Evolutionary conservation across 2,888 invertebrate genomes (phyloP), one percentile per base, ranked within the genome.

Genomic region (Dryobotodes eremita): DNA sequence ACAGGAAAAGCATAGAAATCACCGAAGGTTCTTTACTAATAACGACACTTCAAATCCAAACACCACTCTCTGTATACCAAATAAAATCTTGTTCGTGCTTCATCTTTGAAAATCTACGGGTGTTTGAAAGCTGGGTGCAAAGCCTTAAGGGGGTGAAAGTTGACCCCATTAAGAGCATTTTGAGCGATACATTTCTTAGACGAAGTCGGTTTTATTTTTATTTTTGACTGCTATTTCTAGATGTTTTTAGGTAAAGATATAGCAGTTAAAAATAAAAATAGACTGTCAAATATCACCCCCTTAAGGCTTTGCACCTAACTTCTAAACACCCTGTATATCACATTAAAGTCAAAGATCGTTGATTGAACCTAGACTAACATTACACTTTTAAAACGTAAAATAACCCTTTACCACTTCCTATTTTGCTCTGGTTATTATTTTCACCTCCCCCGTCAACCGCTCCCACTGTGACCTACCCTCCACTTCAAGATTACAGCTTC

Each of bases 401-500:
- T 42, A 0, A n/a, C 5, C 13, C 15, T 17, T 65, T 6, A 20
- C 7, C 0, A 5, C 8, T 36, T 42, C 3, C 0, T 13, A 13
- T 6, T 3, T 7, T 50, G 1, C 7, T 2, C 13, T 15, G 3
- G 23, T 17, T 53, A 48, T 46, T 11, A 75, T 46, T 17, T 20
- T 8, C 26, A 1, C 0, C 15, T 42, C 6, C 7, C 15, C 68
- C 81, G 75, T 81, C 78, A 42, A 69, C 69, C 88, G 83, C 86
- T 74, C 0, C 3, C 69, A 75, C 13, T 46, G 2, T 0, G 0
- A 65, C 81, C 66, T 17, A 2, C 8, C 73, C 46, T 48, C 42
- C 57, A 79, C 71, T 81, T 81, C 82, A 85, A 89, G 90, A 90
- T 89, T 87, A 90, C 88, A 87, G 85, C 86, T 88, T 89, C 88